Conservation (phyloP, 2,797 vertebrate species). For the Coilia nasus region DNA sequence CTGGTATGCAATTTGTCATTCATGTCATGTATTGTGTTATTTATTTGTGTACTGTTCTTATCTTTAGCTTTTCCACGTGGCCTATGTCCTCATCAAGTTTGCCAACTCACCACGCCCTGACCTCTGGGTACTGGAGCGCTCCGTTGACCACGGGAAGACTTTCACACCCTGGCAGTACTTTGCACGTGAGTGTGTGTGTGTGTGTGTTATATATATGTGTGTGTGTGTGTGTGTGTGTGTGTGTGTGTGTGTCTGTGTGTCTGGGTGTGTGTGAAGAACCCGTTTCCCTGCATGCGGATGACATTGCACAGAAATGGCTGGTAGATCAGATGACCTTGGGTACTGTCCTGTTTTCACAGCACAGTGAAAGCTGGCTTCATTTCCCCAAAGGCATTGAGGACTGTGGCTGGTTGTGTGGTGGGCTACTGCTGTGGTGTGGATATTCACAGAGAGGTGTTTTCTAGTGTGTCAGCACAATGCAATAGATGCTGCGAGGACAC, state of each 20-base stretch:
- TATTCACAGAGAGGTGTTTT: neutral
- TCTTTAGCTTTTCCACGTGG: slow-evolving; percentile 90
- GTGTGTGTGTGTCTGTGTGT: too few species aligned
- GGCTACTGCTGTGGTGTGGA: neutral
- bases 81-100: slow-evolving; percentile 93
- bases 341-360: neutral
- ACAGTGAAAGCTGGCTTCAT: neutral
- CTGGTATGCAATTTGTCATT: neutral
- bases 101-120: slow-evolving; percentile 94
- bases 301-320: neutral
- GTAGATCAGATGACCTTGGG: neutral
- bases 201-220: neutral
- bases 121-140: slow-evolving; percentile 92
- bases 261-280: too few species aligned
- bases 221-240: neutral
- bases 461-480: neutral
- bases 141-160: slow-evolving; percentile 85
- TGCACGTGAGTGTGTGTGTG: slow-evolving; percentile 83
- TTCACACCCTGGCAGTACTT: slow-evolving; percentile 94
- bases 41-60: slow-evolving; percentile 56
- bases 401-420: neutral
- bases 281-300: neutral
- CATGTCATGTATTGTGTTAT: slow-evolving; percentile 18
- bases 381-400: neutral
- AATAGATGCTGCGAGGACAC: neutral